Conservation (phyloP, 2,888 invertebrate genomes). For the Branchinecta sandiegonensis region DNA sequence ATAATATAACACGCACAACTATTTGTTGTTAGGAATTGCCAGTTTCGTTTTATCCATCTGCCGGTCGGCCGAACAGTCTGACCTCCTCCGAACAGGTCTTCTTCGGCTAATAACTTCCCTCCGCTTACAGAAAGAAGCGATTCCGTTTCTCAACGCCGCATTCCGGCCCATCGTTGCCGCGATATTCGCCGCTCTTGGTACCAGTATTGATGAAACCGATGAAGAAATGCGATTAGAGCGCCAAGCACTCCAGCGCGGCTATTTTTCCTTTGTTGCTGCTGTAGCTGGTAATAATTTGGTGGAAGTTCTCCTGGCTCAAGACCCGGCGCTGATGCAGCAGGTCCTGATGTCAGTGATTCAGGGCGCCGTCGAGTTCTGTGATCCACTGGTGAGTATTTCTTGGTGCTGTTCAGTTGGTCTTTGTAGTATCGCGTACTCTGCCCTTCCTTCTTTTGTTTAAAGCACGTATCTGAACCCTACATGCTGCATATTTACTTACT, state of each 20-base stretch:
- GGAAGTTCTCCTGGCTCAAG: slow-evolving; percentile 35
- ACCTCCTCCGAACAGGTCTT: too few relatives aligned
- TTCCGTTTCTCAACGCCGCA: slow-evolving; percentile 38
- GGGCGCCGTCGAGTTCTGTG: slow-evolving; percentile 39
- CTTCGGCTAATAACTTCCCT: too few relatives aligned
- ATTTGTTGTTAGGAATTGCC: too few relatives aligned
- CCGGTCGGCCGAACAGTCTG: too few relatives aligned
- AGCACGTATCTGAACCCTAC: too few relatives aligned
- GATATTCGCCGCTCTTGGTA: slow-evolving; percentile 37
- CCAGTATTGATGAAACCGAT: slow-evolving; percentile 36
- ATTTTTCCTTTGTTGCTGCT: slow-evolving; percentile 38
- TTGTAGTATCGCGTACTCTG: not conserved
- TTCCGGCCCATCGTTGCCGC: slow-evolving; percentile 39
- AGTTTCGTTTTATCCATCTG: too few relatives aligned
- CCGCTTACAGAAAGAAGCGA: slow-evolving; percentile 37
- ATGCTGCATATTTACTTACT: too few relatives aligned
- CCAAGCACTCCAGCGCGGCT: slow-evolving; percentile 37
- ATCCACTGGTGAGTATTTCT: slow-evolving; percentile 34
- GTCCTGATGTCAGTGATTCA: slow-evolving; percentile 39
- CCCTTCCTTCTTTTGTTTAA: too few relatives aligned
- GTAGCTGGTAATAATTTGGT: slow-evolving; percentile 38
- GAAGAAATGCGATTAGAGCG: slow-evolving; percentile 37
- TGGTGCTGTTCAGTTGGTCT: not conserved
- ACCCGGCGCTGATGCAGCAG: slow-evolving; percentile 31
- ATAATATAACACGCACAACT: too few relatives aligned